phyloP scores from a whole-genome alignment of 2,113 vertebrate species.

The Recurvirostra avosetta region DNA sequence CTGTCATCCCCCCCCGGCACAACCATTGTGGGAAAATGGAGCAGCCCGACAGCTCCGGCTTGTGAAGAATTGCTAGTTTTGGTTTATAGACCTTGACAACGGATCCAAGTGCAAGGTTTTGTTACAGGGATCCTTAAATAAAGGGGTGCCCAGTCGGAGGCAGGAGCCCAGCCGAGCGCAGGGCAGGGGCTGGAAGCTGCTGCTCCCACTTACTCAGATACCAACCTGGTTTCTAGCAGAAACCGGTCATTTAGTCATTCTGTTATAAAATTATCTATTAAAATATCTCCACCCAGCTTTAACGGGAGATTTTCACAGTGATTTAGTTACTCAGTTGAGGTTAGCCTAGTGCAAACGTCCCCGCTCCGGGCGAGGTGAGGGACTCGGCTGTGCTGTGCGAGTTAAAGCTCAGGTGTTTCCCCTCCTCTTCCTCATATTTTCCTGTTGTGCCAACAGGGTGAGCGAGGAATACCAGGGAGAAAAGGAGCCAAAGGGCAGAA shows the following conservation, averaged over 20 bases:
- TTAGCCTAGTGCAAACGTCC: neutral
- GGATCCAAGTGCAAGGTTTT: neutral
- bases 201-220: neutral
- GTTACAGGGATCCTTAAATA: neutral
- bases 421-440: neutral
- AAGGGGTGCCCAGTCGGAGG: neutral
- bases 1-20: neutral
- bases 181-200: neutral
- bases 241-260: neutral
- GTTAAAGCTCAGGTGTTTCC: neutral
- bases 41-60: neutral
- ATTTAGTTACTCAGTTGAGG: neutral
- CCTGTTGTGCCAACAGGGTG: slow-evolving; percentile 77
- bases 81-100: neutral
- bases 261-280: neutral
- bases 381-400: neutral
- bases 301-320: neutral
- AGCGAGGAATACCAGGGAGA: slow-evolving; percentile 85
- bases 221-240: neutral
- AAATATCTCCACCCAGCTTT: neutral
- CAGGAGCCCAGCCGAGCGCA: neutral
- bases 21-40: neutral
- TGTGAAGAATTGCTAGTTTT: neutral
- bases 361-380: neutral
- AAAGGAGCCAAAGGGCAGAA: slow-evolving; percentile 95